Evolutionary conservation across 2,888 invertebrate species (phyloP), one percentile per base, ranked within the genome.

Genomic region (Meteorus colon): DNA sequence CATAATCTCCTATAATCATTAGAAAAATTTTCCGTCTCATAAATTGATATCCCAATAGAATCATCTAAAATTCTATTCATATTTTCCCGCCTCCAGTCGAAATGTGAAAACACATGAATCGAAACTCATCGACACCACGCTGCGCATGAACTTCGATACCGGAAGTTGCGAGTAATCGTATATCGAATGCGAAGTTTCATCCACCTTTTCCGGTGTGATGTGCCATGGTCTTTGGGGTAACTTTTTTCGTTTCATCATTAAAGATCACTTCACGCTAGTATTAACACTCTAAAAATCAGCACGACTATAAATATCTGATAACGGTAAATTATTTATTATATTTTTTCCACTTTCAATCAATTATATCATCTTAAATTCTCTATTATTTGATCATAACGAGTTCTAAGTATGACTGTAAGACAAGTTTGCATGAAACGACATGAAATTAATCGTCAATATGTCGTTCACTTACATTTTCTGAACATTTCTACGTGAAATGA

Each of bases 131-230:
- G 34, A 59, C 5, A 19, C n/a, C 3, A 4, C 16, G 6, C 1
- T 1, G 24, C 65, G 75, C 27, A 76, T 77, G 79, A 79, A 77
- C 75, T 41, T 34, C 75, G 19, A 48, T 16, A 55, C 80, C 81
- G 81, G 81, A 81, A 77, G 60, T 73, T 65, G 78, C 72, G 75
- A 81, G 73, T 70, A 78, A 77, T 84, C 81, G 80, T 82, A 76
- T 82, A 82, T 84, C 83, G 84, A 84, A 81, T 65, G 71, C 69
- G 63, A 41, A 62, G 71, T 74, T 66, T 76, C 78, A 80, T 81
- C 81, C 75, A 86, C 82, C 89, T 88, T 86, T 88, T 88, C 89
- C 88, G 87, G 84, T 84, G 78, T 80, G 85, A 82, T 79, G 84
- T 84, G 82, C 84, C 83, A 84, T 85, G 82, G 82, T 80, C 78